Evolutionary conservation across 2,888 invertebrate genomes (phyloP).

Genomic region (Leptopilina drosophilae): DNA sequence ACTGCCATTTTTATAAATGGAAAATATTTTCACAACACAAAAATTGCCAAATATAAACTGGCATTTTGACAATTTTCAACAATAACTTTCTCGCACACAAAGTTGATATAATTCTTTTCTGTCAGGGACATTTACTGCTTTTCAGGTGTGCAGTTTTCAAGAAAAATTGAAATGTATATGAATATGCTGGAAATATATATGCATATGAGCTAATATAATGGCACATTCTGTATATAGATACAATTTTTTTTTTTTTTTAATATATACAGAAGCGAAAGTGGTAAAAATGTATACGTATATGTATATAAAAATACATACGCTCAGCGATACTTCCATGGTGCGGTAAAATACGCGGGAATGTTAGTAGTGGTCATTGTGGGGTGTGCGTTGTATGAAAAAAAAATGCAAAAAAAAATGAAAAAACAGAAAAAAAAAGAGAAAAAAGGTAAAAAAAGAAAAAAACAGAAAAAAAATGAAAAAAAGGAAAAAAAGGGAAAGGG

Average conservation of each 20-base stretch:
- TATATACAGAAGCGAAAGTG: not conserved
- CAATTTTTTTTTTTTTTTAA: no score
- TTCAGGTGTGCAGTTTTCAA: not conserved
- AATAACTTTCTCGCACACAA: conserved; percentile 1
- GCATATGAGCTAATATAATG: conserved; percentile 5
- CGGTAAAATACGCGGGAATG: not conserved
- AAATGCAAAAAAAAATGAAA: no score
- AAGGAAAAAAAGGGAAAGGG: no score
- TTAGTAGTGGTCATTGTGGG: conserved; percentile 3
- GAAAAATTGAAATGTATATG: conserved; percentile 13
- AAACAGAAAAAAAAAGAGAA: no score
- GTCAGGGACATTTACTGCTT: conserved; percentile 7
- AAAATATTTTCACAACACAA: not conserved
- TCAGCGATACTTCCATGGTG: not conserved
- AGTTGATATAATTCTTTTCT: conserved; percentile 1
- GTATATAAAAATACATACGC: not conserved
- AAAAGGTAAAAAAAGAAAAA: not conserved
- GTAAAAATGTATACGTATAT: not conserved
- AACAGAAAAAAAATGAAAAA: no score
- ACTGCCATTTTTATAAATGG: no score
- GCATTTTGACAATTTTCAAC: conserved; percentile 9
- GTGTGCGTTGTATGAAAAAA: not conserved
- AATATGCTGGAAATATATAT: conserved; percentile 6
- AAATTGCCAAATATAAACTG: not conserved
- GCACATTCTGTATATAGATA: no score